phyloP scores from a whole-genome alignment of 2,888 invertebrate species.

The Apodemia hepburni region DNA sequence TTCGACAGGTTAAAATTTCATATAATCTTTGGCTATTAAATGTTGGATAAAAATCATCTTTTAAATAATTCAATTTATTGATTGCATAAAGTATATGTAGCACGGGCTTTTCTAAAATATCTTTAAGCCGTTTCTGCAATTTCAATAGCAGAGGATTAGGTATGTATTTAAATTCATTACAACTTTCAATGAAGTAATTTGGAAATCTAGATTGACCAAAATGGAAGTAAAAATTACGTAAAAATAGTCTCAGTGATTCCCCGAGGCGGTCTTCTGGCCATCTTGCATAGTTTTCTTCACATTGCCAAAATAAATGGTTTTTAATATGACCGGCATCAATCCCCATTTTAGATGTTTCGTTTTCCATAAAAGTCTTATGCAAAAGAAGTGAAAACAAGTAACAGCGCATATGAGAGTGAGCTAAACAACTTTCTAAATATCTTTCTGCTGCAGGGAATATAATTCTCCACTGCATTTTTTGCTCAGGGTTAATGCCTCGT shows the following conservation, averaged over 20 bases:
- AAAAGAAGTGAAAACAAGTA: constrained; percentile 84
- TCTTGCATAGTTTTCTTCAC: constrained; percentile 84
- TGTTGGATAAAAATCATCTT: constrained; percentile 82
- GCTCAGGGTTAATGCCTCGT: constrained; percentile 79
- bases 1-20: constrained; percentile 77
- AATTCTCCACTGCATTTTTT: constrained; percentile 88
- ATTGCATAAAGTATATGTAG: constrained; percentile 85
- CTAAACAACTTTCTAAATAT: constrained; percentile 85
- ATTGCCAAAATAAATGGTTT: constrained; percentile 88
- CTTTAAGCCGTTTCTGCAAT: constrained; percentile 83
- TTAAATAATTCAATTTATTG: constrained; percentile 82
- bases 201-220: constrained; percentile 82
- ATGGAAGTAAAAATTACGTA: constrained; percentile 81
- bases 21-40: constrained; percentile 81
- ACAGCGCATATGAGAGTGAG: constrained; percentile 85
- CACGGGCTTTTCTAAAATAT: constrained; percentile 86
- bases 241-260: constrained; percentile 81
- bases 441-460: constrained; percentile 88
- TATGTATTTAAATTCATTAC: constrained; percentile 87
- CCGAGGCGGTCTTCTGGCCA: constrained; percentile 89
- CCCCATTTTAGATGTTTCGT: constrained; percentile 81
- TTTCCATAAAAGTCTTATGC: constrained; percentile 87
- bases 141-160: constrained; percentile 81
- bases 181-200: constrained; percentile 87
- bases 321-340: constrained; percentile 86